Conservation (phyloP, 2,797 vertebrate genomes). For the Schizopygopsis malacanthus region DNA sequence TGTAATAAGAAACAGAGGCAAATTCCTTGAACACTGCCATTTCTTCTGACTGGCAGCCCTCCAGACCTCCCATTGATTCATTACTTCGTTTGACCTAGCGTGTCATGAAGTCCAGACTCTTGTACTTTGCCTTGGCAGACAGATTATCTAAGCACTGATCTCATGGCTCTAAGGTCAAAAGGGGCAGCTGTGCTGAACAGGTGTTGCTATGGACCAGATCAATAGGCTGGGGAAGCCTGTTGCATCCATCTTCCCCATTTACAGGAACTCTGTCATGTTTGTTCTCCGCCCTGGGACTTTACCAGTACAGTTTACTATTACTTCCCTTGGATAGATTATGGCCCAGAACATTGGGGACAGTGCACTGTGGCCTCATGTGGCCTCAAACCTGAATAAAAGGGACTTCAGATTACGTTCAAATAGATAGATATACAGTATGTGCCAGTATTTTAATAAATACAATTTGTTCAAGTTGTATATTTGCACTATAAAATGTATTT, state of each 20-base stretch:
- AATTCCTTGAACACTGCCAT: slow-evolving; percentile 22
- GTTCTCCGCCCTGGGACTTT: background rate
- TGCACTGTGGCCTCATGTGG: no score
- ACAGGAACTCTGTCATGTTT: background rate
- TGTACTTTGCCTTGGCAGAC: slow-evolving; percentile 25
- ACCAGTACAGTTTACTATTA: background rate
- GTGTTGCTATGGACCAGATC: slow-evolving; percentile 19
- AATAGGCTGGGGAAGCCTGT: background rate
- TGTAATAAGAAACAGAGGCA: background rate
- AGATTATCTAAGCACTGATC: slow-evolving; percentile 25
- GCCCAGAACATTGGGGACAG: background rate
- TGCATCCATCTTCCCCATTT: background rate
- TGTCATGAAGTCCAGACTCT: slow-evolving; percentile 22
- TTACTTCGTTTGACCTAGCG: slow-evolving; percentile 31
- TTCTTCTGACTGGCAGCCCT: slow-evolving; percentile 14
- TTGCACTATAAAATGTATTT: background rate
- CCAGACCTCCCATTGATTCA: slow-evolving; percentile 40
- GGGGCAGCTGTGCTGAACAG: background rate
- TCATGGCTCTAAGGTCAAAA: slow-evolving; percentile 18
- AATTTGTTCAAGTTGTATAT: no score
- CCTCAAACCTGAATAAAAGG: background rate
- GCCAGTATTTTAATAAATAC: background rate
- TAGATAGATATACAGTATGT: no score
- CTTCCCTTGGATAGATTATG: background rate
- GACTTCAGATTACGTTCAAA: background rate